Evolutionary conservation across 2,113 vertebrate species (phyloP).

Genomic region (Phalacrocorax pelagicus): DNA sequence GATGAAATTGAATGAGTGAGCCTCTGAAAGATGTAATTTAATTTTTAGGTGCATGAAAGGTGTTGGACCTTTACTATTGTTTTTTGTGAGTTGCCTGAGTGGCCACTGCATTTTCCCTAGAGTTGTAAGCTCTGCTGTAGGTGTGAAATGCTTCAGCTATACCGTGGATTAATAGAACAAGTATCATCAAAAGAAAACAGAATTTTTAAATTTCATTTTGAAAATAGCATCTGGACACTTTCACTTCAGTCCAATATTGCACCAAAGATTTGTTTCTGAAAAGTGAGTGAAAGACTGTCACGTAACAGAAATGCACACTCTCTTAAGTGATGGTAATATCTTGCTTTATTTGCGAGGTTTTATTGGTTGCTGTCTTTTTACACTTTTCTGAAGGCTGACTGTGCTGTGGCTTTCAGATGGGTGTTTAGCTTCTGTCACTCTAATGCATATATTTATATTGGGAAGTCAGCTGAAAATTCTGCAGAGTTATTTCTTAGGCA

Average conservation of each 20-base stretch:
- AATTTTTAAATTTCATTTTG: neutral
- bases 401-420: neutral
- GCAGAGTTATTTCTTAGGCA: neutral
- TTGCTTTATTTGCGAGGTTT: neutral
- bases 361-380: neutral
- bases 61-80: neutral
- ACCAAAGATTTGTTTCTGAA: neutral
- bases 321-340: neutral
- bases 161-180: neutral
- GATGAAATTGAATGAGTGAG: neutral
- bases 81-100: neutral
- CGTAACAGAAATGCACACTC: neutral
- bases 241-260: neutral
- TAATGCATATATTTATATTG: fast-evolving
- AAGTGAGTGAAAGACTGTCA: neutral
- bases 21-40: neutral
- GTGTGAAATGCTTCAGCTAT: neutral
- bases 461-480: neutral
- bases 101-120: neutral
- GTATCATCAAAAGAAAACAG: neutral
- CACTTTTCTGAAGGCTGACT: neutral
- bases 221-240: fast-evolving
- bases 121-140: neutral
- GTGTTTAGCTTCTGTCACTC: neutral
- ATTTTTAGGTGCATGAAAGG: neutral